phyloP scores from a whole-genome alignment of 2,888 invertebrate genomes.

The Eupithecia subumbrata region DNA sequence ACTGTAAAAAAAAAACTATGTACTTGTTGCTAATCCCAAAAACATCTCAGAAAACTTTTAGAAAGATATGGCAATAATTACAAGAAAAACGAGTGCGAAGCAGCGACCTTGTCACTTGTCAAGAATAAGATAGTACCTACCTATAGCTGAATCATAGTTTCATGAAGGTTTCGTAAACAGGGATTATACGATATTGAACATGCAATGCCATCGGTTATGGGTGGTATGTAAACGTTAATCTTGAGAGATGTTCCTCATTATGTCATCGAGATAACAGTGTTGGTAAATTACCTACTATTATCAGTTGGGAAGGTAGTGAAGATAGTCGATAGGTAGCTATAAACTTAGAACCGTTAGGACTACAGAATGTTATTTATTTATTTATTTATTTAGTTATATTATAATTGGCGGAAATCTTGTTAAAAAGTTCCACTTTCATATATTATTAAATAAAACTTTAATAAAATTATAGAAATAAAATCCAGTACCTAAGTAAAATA shows the following conservation, averaged over 20 bases:
- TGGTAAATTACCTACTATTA: neutral
- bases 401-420: neutral
- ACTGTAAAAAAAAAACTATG: no score
- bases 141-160: neutral
- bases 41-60: no score
- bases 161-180: conserved; percentile 15
- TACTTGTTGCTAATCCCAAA: no score
- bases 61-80: no score
- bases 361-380: no score
- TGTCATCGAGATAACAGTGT: neutral
- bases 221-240: conserved; percentile 19
- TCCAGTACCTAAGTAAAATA: neutral
- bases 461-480: neutral
- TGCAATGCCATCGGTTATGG: conserved; percentile 26
- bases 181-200: conserved; percentile 21
- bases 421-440: neutral
- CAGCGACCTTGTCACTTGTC: neutral
- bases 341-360: no score
- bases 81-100: neutral
- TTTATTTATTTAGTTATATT: no score
- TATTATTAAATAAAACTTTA: neutral
- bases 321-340: neutral
- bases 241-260: conserved; percentile 28
- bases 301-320: neutral
- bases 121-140: neutral